A percentile compares a stretch with the other conserved stretches of the same genome.
phyloP scores from a whole-genome alignment of 2,797 vertebrate species.

The Halcyon smyrnensis region DNA sequence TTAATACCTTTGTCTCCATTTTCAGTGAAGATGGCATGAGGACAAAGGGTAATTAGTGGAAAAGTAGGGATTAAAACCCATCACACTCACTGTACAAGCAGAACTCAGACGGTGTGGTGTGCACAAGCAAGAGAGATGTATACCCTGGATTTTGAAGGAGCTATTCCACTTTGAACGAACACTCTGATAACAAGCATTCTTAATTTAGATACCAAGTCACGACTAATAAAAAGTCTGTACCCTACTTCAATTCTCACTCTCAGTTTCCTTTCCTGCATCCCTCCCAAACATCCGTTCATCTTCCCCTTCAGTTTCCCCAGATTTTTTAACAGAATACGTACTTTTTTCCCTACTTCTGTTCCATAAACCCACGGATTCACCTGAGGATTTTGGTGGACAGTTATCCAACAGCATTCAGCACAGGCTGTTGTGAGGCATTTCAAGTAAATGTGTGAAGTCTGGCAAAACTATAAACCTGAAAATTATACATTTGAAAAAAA shows the following conservation, averaged over 20 bases:
- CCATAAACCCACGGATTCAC: background rate
- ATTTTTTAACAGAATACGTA: background rate
- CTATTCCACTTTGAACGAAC: background rate
- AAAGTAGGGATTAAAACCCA: background rate
- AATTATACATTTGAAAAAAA: no score
- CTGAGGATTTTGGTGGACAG: background rate
- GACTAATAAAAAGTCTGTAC: background rate
- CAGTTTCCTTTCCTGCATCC: background rate
- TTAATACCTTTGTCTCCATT: conserved; percentile 13
- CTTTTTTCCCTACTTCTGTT: background rate
- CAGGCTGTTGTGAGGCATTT: background rate
- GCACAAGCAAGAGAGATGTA: background rate
- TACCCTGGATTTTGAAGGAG: background rate
- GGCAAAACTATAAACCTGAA: background rate
- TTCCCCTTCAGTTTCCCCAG: background rate
- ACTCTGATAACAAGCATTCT: background rate
- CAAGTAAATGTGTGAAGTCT: background rate
- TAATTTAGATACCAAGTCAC: background rate
- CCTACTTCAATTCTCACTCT: background rate
- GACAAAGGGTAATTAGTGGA: conserved; percentile 12
- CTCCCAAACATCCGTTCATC: background rate
- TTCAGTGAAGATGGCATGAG: background rate
- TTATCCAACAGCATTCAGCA: background rate
- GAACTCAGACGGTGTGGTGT: background rate
- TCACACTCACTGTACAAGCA: background rate